Conservation (phyloP, 2,888 invertebrate species). For the Myopa tessellatipennis region DNA sequence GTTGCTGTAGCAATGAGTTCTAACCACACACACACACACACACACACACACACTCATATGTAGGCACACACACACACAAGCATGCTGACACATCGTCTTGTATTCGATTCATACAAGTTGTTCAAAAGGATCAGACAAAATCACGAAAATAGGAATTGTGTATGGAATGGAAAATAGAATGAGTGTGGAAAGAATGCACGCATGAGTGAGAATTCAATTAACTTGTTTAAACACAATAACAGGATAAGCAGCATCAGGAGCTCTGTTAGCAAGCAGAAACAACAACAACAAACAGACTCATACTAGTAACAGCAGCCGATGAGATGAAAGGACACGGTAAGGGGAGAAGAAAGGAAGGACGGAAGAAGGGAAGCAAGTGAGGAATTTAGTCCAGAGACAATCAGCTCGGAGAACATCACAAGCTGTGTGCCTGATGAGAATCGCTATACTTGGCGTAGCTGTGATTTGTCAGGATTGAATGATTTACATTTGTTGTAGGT, state of each 20-base stretch:
- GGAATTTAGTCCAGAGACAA: no score
- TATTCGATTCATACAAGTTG: neutral
- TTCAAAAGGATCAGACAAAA: neutral
- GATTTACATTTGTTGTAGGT: neutral
- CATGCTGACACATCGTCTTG: neutral
- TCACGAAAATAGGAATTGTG: neutral
- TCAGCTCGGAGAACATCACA: no score
- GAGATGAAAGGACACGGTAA: no score
- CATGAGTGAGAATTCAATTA: constrained; percentile 19
- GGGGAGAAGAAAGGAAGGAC: no score
- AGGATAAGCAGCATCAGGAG: neutral
- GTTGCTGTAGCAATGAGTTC: neutral
- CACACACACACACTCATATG: neutral
- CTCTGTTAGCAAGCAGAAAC: neutral
- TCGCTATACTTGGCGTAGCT: neutral
- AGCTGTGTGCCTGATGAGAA: no score
- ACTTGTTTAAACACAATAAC: constrained; percentile 3
- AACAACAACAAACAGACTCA: no score
- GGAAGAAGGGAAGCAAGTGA: no score
- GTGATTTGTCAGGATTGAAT: neutral
- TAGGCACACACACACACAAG: neutral
- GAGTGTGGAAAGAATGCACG: constrained; percentile 11
- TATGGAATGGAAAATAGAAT: neutral
- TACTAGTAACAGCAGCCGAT: no score
- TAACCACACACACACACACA: neutral